Conservation (phyloP, 2,113 vertebrate species). For the Etia nguti region DNA sequence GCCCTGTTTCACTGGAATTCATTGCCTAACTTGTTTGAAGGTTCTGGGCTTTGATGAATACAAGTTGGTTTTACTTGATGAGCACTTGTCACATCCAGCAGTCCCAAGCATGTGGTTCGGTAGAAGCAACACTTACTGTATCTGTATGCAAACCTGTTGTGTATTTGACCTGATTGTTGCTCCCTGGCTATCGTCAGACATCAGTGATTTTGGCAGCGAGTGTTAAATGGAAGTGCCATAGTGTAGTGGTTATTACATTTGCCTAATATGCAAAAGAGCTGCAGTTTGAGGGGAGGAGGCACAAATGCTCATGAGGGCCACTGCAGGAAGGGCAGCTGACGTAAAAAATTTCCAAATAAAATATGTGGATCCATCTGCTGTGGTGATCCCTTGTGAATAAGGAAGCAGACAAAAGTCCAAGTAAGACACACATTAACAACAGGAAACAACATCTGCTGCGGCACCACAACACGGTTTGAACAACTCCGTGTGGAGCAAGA, state of each 20-base stretch:
- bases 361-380: background rate
- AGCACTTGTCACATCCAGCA: background rate
- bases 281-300: background rate
- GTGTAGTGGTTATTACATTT: background rate
- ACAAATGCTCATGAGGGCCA: background rate
- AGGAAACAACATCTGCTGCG: background rate
- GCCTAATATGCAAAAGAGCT: background rate
- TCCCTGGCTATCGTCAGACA: background rate
- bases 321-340: background rate
- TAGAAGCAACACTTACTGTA: background rate
- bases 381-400: background rate
- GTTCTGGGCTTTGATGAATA: background rate
- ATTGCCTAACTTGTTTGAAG: background rate
- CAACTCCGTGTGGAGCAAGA: background rate
- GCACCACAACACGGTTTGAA: background rate
- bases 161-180: background rate
- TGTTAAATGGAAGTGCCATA: background rate
- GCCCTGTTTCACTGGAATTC: background rate
- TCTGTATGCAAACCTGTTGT: background rate
- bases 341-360: background rate
- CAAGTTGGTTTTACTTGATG: background rate
- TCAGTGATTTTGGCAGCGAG: background rate
- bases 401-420: background rate
- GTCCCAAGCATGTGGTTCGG: rapidly evolving
- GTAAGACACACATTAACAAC: background rate